Evolutionary conservation across 2,113 vertebrate genomes (phyloP).

Genomic region (Pteropus alecto): DNA sequence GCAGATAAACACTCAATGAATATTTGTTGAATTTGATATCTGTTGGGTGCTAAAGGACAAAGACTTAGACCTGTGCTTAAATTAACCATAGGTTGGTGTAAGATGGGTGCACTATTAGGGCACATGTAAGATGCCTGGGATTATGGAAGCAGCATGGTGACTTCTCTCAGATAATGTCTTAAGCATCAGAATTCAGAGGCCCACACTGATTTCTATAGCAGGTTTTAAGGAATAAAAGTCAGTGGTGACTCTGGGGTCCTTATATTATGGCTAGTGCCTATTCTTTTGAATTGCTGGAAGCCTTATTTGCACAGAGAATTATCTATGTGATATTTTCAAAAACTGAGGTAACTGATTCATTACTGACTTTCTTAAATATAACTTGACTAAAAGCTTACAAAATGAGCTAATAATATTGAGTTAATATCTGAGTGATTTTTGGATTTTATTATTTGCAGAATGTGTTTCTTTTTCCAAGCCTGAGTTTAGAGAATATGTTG

Average conservation of each 20-base stretch:
- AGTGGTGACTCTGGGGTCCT: background rate
- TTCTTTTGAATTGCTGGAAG: background rate
- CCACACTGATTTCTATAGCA: background rate
- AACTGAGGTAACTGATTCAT: background rate
- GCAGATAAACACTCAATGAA: background rate
- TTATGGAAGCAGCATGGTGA: background rate
- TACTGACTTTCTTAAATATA: background rate
- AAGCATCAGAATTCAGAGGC: background rate
- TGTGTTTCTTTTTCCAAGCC: background rate
- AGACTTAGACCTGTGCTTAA: background rate
- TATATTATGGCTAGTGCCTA: background rate
- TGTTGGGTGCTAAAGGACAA: background rate
- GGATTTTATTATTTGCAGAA: background rate
- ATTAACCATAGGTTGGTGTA: background rate
- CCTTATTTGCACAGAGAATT: background rate
- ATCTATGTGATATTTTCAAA: slow-evolving; percentile 1
- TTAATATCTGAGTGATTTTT: background rate
- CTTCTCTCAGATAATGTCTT: background rate
- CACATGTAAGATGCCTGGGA: background rate
- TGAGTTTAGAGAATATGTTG: background rate
- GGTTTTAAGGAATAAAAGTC: background rate
- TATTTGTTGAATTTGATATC: background rate
- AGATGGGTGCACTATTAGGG: background rate
- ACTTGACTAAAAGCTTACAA: background rate
- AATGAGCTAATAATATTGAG: background rate